Base-by-base conservation (phyloP, 2,888 invertebrate genomes). In the Pherbina coryleti region DNA sequence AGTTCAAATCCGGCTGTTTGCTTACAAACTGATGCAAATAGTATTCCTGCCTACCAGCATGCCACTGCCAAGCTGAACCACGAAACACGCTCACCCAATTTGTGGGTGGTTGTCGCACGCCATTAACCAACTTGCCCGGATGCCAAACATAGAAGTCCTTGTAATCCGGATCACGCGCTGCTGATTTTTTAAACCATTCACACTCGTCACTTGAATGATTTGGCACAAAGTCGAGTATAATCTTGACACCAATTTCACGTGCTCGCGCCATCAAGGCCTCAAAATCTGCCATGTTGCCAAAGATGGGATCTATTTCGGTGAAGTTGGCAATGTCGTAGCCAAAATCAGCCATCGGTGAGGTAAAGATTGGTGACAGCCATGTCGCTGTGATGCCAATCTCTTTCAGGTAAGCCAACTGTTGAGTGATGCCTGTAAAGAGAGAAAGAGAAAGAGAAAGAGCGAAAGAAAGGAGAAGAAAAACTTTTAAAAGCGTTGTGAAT, bases 161-260 rank as follows among this genome's bases (percentile, higher is more conserved):
- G 84, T 92, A 97, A 0, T 92, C 92, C 0, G 92, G 90, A 72
- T 92, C 91, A 8, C 91, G 90, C 22, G 91, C 90, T 9, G 93
- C 90, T 11, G 97, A 96, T 82, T 93, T 92, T 77, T 91, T 89
- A 87, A 98, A 98, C 98, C 98, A 98, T 62, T 93, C 92, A 85
- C 96, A 95, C 85, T 95, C 91, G 84, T 95, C 93, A 81, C 96
- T 96, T 1, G 94, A 92, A 84, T 96, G 96, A 88, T 94, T 94
- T 4, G 94, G 94, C 25, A 94, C 94, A 80, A 94, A 93, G 85
- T 94, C 94, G 80, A 94, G 87, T 79, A 94, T 90, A 67, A 93
- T 91, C 89, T 92, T 92, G 28, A 93, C 91, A 88, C 92, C 91
- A 57, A 91, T 82, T 76, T 90, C 88, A 22, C 91, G 89, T 3